phyloP scores from a whole-genome alignment of 2,888 invertebrate species.

The Horisme vitalbata region DNA sequence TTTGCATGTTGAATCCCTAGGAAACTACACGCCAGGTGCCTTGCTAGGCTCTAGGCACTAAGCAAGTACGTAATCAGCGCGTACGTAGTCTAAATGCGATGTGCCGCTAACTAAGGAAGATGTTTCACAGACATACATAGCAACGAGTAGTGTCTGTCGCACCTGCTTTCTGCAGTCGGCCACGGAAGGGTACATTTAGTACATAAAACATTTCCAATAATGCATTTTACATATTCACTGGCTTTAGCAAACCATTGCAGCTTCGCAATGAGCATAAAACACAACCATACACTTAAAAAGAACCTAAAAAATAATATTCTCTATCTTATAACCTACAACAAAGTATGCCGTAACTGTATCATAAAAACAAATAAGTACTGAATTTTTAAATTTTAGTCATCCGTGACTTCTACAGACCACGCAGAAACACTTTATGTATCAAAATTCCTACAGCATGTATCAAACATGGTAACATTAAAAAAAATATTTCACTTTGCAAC shows the following conservation, averaged over 20 bases:
- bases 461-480: conserved; percentile 27
- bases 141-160: no score
- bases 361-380: conserved; percentile 4
- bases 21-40: no score
- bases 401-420: conserved; percentile 3
- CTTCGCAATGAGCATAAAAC: background rate
- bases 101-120: no score
- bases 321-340: background rate
- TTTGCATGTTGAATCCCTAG: no score
- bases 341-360: background rate
- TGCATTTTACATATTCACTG: background rate
- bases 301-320: background rate
- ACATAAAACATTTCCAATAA: no score
- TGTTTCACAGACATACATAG: no score
- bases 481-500: conserved; percentile 26
- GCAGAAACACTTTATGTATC: conserved; percentile 22
- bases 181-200: no score
- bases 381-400: conserved; percentile 1
- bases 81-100: no score
- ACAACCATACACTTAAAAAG: conserved; percentile 4
- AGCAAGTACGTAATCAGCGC: no score
- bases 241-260: background rate
- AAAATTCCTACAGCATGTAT: conserved; percentile 25
- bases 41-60: no score
- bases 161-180: no score